Evolutionary conservation across 2,888 invertebrate species (phyloP).

Genomic region (Drosophila emarginata): DNA sequence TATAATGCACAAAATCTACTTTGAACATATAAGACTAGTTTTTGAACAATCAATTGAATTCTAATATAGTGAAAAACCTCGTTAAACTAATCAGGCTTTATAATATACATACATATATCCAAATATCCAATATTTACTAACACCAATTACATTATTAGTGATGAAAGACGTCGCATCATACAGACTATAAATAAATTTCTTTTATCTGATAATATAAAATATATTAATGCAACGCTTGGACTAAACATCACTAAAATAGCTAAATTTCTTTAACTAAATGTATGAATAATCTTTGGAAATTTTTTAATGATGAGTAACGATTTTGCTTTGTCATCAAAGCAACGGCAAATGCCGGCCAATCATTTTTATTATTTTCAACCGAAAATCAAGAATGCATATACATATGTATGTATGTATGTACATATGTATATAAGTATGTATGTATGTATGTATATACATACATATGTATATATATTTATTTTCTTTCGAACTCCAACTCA

Average conservation of each 20-base stretch:
- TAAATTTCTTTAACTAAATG: not conserved
- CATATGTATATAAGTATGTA: not conserved
- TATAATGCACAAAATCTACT: no score
- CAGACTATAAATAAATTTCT: not conserved
- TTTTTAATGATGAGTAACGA: not conserved
- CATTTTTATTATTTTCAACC: not conserved
- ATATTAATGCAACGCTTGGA: not conserved
- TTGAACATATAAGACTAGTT: no score
- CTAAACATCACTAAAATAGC: not conserved
- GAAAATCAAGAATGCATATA: not conserved
- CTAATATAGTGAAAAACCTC: no score
- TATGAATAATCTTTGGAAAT: not conserved
- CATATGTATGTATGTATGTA: not conserved
- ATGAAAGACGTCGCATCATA: no score
- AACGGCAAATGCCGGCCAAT: not conserved
- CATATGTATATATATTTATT: not conserved
- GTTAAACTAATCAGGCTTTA: no score
- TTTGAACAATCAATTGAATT: no score
- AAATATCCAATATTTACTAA: no score
- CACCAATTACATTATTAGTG: no score
- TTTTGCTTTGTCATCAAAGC: slow-evolving; percentile 7
- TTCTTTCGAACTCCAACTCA: no score
- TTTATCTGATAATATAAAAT: not conserved
- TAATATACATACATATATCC: no score
- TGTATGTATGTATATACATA: not conserved